Base-by-base conservation (phyloP, 2,797 vertebrate species). In the Propithecus deckenii region DNA sequence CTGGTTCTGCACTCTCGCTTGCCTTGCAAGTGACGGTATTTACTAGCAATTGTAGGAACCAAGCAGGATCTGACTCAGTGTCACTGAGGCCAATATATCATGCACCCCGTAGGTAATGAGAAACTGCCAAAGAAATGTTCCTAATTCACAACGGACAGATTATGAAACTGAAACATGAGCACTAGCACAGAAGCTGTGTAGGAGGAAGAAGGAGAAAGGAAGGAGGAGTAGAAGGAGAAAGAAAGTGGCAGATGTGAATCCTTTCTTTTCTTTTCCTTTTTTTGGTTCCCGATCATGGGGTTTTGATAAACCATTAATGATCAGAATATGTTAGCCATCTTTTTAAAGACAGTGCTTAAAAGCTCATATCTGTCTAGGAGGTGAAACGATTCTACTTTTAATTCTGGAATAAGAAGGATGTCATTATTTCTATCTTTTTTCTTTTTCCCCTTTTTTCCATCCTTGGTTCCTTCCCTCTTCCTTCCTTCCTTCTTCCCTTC, bases 141-240 rank as follows among this genome's bases (percentile, higher is more conserved):
- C 87, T 92, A 94, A 93, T 83, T 95, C 86, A 90, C 80, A 86
- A 69, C 3, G 32, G 79, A 89, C 93, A 91, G 91, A 96, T 94
- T 89, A 81, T 43, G 41, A 93, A 81, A 43, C 35, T 75, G 79
- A 87, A 91, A 76, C 35, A 67, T 0, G 22, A 91, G n/a, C 28
- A 61, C 0, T 0, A 92, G 57, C 86, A 96, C 95, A 96, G 94
- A 97, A 89, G 93, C 96, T 94, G 86, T 87, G 89, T 65, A 78
- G 84, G 97, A 86, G 61, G 81, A 88, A 23, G 18, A 32, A 43
- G 38, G 28, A 87, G 50, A 46, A 55, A 86, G 32, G 91, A 43
- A 81, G 63, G 65, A 95, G 50, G 48, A 87, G 9, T 23, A 84
- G 48, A 79, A 75, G 20, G 55, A 92, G 69, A 50, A 87, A 89